Evolutionary conservation across 2,113 vertebrate genomes (phyloP).

Genomic region (Heterotilapia buettikoferi): DNA sequence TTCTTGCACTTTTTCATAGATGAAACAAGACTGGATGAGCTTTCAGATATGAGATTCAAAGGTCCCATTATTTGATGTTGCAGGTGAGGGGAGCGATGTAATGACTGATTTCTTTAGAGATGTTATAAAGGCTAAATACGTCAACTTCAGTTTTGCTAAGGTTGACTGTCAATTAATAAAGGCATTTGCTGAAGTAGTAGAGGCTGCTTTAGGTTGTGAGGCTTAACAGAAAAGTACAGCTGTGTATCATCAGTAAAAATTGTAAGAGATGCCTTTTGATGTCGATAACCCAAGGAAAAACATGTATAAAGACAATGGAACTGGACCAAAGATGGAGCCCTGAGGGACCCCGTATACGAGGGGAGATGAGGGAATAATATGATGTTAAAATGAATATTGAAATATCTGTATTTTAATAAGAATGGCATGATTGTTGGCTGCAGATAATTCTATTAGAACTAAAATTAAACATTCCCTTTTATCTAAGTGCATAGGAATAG

Average conservation of each 20-base stretch:
- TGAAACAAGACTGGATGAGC: background rate
- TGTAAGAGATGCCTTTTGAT: background rate
- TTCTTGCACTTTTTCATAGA: background rate
- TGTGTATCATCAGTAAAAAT: background rate
- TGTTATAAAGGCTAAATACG: background rate
- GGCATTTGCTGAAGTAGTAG: background rate
- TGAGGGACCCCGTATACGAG: background rate
- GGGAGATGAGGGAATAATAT: background rate
- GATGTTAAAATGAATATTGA: background rate
- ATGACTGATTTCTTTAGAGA: background rate
- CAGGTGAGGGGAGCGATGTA: background rate
- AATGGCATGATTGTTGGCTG: background rate
- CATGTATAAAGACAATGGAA: accelerated
- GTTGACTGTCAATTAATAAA: background rate
- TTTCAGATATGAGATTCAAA: background rate
- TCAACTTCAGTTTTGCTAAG: background rate
- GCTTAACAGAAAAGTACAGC: background rate
- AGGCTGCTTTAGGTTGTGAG: background rate
- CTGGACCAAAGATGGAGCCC: background rate
- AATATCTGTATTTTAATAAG: background rate
- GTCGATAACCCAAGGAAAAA: background rate
- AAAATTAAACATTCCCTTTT: background rate
- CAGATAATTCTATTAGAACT: background rate
- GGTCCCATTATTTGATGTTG: background rate
- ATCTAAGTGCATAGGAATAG: background rate